phyloP scores from a whole-genome alignment of 2,797 vertebrate genomes.

The Mycteria americana region DNA sequence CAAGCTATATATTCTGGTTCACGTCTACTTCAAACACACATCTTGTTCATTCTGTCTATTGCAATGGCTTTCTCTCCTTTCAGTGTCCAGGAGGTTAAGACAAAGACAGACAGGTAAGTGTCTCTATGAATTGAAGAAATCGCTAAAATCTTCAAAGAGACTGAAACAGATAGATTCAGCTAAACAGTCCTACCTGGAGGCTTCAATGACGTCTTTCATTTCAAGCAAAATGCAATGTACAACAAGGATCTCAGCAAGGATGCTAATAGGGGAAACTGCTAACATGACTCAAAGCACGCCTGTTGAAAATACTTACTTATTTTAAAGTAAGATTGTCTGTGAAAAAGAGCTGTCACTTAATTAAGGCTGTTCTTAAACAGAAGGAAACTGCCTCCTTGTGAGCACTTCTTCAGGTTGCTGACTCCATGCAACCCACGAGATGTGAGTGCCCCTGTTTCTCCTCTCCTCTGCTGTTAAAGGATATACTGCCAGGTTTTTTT shows the following conservation, averaged over 20 bases:
- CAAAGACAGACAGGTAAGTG: neutral
- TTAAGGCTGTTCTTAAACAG: neutral
- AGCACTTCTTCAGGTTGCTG: neutral
- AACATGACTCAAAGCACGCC: neutral
- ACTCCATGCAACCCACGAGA: neutral
- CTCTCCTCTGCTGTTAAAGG: neutral
- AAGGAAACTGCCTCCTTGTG: neutral
- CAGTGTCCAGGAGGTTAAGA: neutral
- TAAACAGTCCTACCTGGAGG: neutral
- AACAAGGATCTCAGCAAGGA: neutral
- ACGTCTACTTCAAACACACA: neutral
- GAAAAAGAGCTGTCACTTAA: neutral
- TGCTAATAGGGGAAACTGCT: neutral
- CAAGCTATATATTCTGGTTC: neutral
- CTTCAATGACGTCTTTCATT: neutral
- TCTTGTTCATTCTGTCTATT: neutral
- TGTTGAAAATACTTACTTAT: neutral
- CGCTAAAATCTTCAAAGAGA: neutral
- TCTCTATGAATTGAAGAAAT: neutral
- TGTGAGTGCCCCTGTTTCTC: neutral
- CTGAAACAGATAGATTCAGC: neutral
- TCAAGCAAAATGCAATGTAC: neutral
- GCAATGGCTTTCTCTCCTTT: neutral
- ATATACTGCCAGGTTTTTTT: neutral
- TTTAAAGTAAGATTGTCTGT: neutral